Evolutionary conservation across 1,140 invertebrate species (phyloP).

Genomic region (Pogonomyrmex californicus): DNA sequence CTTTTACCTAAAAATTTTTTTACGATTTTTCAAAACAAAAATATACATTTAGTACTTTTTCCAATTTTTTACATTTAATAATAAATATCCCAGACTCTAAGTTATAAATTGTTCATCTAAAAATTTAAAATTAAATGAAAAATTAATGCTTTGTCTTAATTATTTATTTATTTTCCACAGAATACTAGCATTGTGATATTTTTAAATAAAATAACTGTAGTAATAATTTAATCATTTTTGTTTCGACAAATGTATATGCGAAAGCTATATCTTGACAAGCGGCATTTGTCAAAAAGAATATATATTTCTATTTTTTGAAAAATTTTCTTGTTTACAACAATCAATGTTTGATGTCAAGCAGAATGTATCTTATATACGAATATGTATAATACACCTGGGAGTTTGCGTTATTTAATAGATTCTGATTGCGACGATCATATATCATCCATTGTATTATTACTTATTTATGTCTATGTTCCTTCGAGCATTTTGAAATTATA

Average conservation of each 20-base stretch:
- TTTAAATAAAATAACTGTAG: not conserved
- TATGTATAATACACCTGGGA: conserved; percentile 12
- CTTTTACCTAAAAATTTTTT: not conserved
- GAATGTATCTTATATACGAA: conserved; percentile 10
- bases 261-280: not conserved
- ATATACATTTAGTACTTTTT: not conserved
- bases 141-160: not conserved
- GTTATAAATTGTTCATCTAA: not conserved
- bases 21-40: not conserved
- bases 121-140: not conserved
- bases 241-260: not conserved
- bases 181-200: not conserved
- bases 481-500: not conserved
- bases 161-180: not conserved
- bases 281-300: not conserved
- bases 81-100: not conserved
- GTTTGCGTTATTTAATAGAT: conserved; percentile 9
- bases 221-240: not conserved
- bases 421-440: not conserved
- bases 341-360: conserved; percentile 12
- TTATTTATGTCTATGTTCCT: not conserved
- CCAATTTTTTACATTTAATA: not conserved
- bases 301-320: not conserved
- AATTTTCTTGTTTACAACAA: not conserved
- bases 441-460: conserved; percentile 12